Evolutionary conservation across 2,113 vertebrate genomes (phyloP).

Genomic region (Acanthochromis polyacanthus): DNA sequence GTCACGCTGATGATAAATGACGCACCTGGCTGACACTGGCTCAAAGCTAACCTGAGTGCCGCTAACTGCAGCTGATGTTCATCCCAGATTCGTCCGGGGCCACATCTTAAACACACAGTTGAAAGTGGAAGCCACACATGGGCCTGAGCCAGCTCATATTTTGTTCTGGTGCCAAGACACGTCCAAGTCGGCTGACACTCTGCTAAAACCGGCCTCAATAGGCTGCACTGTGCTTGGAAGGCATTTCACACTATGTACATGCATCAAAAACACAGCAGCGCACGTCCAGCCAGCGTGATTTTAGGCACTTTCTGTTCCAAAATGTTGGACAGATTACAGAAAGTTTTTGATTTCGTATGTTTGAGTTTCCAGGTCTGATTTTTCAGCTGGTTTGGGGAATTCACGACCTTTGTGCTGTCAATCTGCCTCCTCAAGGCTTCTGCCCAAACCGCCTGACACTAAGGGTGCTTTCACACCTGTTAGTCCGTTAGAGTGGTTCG

Average conservation of each 20-base stretch:
- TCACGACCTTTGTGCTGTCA: background rate
- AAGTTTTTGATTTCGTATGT: background rate
- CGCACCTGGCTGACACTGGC: constrained; percentile 27
- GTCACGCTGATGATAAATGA: constrained; percentile 26
- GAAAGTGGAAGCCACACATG: background rate
- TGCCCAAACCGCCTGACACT: background rate
- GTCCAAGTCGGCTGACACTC: background rate
- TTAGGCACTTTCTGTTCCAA: background rate
- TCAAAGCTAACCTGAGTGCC: constrained; percentile 28
- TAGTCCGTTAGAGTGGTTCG: no score
- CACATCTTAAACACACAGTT: background rate
- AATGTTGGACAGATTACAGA: background rate
- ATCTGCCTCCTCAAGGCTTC: background rate
- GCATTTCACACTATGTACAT: background rate
- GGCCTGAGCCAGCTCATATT: background rate
- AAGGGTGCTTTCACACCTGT: no score
- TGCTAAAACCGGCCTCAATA: background rate
- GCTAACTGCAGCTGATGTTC: background rate
- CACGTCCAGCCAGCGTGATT: background rate
- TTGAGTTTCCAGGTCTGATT: background rate
- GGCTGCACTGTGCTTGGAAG: background rate
- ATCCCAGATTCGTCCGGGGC: background rate
- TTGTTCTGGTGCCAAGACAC: background rate
- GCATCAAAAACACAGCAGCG: constrained; percentile 8
- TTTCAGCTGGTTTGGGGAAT: background rate